Percentiles rank a stretch among this genome's conserved stretches.
phyloP scores from a whole-genome alignment of 2,888 invertebrate species.

The Epinotia ramella region DNA sequence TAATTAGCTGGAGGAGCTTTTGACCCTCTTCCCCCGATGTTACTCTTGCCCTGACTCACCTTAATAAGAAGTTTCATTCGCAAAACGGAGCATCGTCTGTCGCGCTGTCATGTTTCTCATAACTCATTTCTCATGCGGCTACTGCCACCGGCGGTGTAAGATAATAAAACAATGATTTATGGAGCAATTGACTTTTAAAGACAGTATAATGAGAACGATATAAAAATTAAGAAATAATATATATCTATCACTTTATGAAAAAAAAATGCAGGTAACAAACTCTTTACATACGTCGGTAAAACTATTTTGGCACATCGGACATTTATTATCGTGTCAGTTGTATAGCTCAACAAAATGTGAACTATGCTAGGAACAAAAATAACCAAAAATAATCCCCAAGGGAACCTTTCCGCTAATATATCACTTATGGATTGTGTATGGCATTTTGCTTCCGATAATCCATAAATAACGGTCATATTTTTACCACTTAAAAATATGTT shows the following conservation, averaged over 20 bases:
- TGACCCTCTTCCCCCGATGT: no score
- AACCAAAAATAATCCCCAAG: constrained; percentile 53
- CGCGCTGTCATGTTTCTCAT: constrained; percentile 44
- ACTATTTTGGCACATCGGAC: no score
- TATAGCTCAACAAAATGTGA: background rate
- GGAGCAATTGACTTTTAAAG: background rate
- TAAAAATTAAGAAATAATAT: background rate
- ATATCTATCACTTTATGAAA: no score
- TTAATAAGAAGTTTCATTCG: constrained; percentile 31
- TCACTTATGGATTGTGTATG: constrained; percentile 73
- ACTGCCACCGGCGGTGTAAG: constrained; percentile 26
- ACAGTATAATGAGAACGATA: background rate
- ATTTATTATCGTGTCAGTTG: no score
- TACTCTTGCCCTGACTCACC: no score
- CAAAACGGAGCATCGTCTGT: constrained; percentile 38
- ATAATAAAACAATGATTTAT: constrained; percentile 29
- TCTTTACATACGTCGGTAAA: no score
- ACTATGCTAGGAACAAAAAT: constrained; percentile 39
- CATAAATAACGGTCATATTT: constrained; percentile 72
- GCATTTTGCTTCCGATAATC: constrained; percentile 74
- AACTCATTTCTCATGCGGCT: constrained; percentile 36
- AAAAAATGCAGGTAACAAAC: no score
- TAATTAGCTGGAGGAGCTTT: no score
- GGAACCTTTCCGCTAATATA: constrained; percentile 71
- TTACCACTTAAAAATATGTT: constrained; percentile 78